Base-by-base conservation (phyloP, 2,888 invertebrate species). In the Luperina testacea region DNA sequence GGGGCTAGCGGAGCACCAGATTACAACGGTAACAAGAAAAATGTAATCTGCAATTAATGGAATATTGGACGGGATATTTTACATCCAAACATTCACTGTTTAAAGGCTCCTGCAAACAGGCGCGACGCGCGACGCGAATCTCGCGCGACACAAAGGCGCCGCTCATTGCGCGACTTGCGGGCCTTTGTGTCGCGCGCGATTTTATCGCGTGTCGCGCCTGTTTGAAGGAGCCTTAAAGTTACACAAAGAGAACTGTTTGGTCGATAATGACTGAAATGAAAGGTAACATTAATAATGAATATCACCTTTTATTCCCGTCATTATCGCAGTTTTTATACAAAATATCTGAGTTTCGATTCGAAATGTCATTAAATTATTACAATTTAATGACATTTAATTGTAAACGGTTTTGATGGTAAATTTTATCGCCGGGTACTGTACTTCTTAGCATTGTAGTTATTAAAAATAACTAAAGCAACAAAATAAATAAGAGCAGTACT, bases 11-110 rank as follows among this genome's bases (percentile, higher is more conserved):
- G 17, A 69, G 27, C 27, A 27, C 48, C 17, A 45, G 15, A 65
- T 42, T 73, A 70, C 17, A 81, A 63, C 13, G 32, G 45, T 61
- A 38, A 61, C 38, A 77, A 65, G 72, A 42, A 73, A 79, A 79
- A 27, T 27, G 67, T 71, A 0, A 72, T 70, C 45, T 15, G 69
- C 48, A 8, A 27, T 68, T 48, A 74, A 83, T 72, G 45, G 68
- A 70, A 70, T 57, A 32, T 51, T 59, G 8, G 69, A 71, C 24
- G 67, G 3, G 27, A 61, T 68, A 51, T 74, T 68, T 71, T 65
- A 64, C 17, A 20, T 75, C 61, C 7, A 69, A 69, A 72, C 5
- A n/a, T 57, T 57, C 24, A 51, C 27, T 24, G 32, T 13, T 63
- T 42, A 63, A n/a, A n/a, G n/a, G n/a, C n/a, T n/a, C n/a, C n/a